Conservation (phyloP, 2,113 vertebrate genomes). For the Catharus bicknelli region DNA sequence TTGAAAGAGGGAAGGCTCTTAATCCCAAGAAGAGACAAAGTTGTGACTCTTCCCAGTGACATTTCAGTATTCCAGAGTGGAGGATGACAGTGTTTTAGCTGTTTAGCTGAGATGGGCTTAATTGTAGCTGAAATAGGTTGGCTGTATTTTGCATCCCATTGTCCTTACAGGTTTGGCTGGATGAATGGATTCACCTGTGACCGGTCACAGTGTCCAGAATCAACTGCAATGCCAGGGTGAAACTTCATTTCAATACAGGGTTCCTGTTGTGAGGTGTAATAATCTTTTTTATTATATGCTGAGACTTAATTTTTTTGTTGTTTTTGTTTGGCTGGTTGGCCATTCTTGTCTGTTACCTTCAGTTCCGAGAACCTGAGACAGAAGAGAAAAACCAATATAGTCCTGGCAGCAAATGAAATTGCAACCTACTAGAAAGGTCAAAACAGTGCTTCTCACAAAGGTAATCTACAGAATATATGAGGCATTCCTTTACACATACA, state of each 20-base stretch:
- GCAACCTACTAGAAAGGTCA: slow-evolving; percentile 46
- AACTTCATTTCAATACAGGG: neutral
- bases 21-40: neutral
- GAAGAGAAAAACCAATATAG: neutral
- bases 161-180: neutral
- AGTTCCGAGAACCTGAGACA: neutral
- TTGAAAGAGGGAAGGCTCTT: neutral
- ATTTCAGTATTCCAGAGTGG: neutral
- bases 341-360: neutral
- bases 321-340: neutral
- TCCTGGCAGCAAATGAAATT: slow-evolving; percentile 47
- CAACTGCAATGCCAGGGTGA: neutral
- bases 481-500: slow-evolving; percentile 22
- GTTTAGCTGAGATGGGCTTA: neutral
- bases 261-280: neutral
- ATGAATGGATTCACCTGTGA: neutral
- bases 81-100: neutral
- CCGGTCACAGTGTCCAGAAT: neutral
- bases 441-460: neutral
- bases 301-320: neutral
- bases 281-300: neutral
- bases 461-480: slow-evolving; percentile 15
- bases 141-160: rapidly evolving
- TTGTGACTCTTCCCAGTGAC: neutral
- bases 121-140: neutral